Percentiles rank a stretch among this genome's conserved stretches.
Evolutionary conservation across 2,888 invertebrate genomes (phyloP).

Genomic region (Lasioglossum figueresi): DNA sequence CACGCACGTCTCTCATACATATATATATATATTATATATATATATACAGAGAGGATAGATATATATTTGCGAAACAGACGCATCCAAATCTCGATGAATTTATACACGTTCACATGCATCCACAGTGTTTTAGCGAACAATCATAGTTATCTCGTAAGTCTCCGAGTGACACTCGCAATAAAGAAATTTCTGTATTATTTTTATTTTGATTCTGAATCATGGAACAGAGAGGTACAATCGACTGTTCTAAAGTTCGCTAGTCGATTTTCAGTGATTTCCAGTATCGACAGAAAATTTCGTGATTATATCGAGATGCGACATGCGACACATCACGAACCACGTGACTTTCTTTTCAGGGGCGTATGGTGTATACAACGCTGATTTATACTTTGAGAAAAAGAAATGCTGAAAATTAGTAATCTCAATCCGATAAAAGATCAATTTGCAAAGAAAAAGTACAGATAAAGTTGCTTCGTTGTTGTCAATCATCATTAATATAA

Average conservation of each 20-base stretch:
- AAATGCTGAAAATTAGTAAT: background rate
- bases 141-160: conserved; percentile 17
- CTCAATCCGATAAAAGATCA: background rate
- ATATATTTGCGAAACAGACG: background rate
- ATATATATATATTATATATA: too few relatives aligned
- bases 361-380: background rate
- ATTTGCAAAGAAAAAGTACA: background rate
- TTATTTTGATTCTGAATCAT: conserved; percentile 42
- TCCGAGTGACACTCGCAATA: conserved; percentile 3
- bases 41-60: too few relatives aligned
- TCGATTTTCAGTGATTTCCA: background rate
- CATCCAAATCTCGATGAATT: conserved; percentile 22
- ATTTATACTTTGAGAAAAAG: background rate
- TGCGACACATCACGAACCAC: background rate
- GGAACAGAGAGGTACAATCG: background rate
- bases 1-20: background rate
- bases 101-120: background rate
- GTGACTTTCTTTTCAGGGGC: background rate
- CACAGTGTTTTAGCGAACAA: conserved; percentile 22
- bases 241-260: background rate
- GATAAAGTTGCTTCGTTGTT: background rate
- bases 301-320: background rate
- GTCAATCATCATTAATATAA: background rate
- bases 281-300: background rate
- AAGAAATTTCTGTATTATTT: conserved; percentile 45